Conservation (phyloP, 2,888 invertebrate species). For the Conops quadrifasciatus region DNA sequence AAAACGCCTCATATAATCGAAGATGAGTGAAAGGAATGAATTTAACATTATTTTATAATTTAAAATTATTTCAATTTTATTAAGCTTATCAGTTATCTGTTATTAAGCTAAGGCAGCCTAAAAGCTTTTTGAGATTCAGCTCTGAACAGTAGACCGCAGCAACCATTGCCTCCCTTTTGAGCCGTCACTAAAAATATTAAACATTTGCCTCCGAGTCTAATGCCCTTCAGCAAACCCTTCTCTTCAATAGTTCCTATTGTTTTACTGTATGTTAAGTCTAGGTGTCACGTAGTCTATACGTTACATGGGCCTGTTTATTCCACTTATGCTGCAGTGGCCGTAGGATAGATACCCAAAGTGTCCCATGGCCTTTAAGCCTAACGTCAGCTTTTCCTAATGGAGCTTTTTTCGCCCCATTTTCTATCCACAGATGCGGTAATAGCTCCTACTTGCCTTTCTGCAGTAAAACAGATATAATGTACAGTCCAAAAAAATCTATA, state of each 20-base stretch:
- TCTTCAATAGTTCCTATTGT: slow-evolving; percentile 1
- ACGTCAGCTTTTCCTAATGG: no score
- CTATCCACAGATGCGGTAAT: no score
- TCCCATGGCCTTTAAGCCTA: neutral
- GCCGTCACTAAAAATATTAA: neutral
- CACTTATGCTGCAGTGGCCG: neutral
- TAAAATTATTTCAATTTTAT: no score
- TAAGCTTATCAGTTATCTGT: no score
- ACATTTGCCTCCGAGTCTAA: neutral
- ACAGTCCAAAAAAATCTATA: no score
- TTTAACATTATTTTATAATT: no score
- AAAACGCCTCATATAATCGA: no score
- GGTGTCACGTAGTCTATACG: neutral
- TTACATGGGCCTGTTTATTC: neutral
- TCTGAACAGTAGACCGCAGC: neutral
- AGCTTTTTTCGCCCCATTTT: no score
- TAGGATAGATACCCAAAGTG: neutral
- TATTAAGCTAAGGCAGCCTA: neutral
- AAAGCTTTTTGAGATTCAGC: neutral
- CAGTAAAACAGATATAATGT: no score
- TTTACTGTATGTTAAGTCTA: neutral
- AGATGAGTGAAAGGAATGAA: no score
- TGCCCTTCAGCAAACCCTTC: neutral
- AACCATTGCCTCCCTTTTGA: neutral
- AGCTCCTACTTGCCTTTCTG: no score